Evolutionary conservation across 23 tunicate genomes (phyloP), one percentile per base, ranked within the genome.

Genomic region (Aplidium turbinatum): DNA sequence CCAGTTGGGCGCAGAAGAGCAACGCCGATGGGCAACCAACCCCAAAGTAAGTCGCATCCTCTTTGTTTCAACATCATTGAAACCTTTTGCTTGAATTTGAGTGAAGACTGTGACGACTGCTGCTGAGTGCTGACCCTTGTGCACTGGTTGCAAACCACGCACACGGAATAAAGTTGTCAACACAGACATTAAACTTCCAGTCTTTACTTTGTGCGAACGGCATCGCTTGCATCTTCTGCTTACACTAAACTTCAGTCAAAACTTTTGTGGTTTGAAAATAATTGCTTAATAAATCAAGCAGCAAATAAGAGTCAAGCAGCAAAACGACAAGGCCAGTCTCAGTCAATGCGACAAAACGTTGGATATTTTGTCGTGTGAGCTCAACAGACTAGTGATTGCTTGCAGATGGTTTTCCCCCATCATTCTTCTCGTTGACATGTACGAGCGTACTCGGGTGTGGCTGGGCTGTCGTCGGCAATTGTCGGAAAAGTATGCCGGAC

Each of bases 321-420:
- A n/a, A n/a, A 42, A 42, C 50, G 11, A 42, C 16, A 42, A 42
- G 16, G 16, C 50, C 13, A 42, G 13, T 9, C 50, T 16, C 13
- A 11, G 16, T 42, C 16, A 16, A 16, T 42, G 50, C 50, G 50
- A 9, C 50, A 42, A 9, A 16, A 42, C 50, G 50, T 42, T 42
- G 50, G 16, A 11, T 16, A 9, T 42, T 42, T 42, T 11, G 13
- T 16, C 13, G 16, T 9, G 11, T 42, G 50, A 9, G 50, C 13
- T 16, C 11, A 11, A 11, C 16, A 42, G 16, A 11, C 50, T 9
- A 11, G 50, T 42, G 50, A 42, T 42, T 16, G 50, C 52, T 60
- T 67, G 19, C 53, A 94, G 97, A 51, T 94, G 99, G 99, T 66
- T 94, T 6, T 82, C 99, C 2, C 91, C 95, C 1, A 42, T 73